Evolutionary conservation across 1,140 invertebrate species (phyloP).

Genomic region (Helicoverpa zea): DNA sequence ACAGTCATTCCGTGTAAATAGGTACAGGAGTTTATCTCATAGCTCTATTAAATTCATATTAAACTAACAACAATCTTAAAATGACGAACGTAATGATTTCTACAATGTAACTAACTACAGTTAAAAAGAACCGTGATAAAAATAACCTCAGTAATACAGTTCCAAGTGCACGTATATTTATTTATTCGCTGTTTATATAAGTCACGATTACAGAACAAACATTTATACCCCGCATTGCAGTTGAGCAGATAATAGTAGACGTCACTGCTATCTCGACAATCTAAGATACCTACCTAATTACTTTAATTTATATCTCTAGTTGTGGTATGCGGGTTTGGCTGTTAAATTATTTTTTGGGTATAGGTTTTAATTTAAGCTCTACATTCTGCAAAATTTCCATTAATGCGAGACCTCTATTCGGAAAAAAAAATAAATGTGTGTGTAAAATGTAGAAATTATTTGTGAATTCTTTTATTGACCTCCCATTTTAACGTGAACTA

Average conservation of each 20-base stretch:
- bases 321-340: background rate
- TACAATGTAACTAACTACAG: background rate
- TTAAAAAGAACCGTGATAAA: background rate
- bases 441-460: too few relatives aligned
- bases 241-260: slow-evolving; percentile 11
- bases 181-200: background rate
- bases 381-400: background rate
- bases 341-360: background rate
- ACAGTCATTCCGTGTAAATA: too few relatives aligned
- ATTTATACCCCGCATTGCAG: slow-evolving; percentile 21
- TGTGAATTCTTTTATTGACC: too few relatives aligned
- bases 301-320: slow-evolving; percentile 9
- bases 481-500: too few relatives aligned
- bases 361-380: background rate
- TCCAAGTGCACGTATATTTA: background rate
- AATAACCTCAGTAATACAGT: background rate
- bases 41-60: too few relatives aligned
- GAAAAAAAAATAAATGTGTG: too few relatives aligned
- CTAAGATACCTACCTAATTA: slow-evolving; percentile 1
- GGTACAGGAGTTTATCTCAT: too few relatives aligned
- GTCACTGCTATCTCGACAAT: slow-evolving; percentile 22
- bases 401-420: too few relatives aligned
- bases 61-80: too few relatives aligned
- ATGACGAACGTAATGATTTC: too few relatives aligned
- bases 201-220: slow-evolving; percentile 4